phyloP scores from a whole-genome alignment of 1,140 invertebrate species.

The Drosophila ambigua region DNA sequence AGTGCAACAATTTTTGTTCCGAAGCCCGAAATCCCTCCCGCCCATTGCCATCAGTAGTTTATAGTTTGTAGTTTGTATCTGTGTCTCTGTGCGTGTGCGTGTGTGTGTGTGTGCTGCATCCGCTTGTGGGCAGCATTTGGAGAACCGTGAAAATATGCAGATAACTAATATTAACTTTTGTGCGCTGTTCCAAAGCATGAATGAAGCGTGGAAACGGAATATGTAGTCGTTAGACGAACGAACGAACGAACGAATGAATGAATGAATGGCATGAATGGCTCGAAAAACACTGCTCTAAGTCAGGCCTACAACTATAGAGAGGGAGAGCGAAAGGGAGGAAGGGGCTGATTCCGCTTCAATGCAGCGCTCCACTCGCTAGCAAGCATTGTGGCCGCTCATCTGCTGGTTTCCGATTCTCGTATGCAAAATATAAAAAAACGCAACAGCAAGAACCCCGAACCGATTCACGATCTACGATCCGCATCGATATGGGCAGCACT shows the following conservation, averaged over 20 bases:
- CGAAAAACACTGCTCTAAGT: too few species aligned
- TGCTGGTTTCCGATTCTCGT: slow-evolving; percentile 11
- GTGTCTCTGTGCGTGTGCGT: slow-evolving; percentile 21
- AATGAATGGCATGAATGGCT: slow-evolving; percentile 1
- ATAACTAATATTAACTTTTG: slow-evolving; percentile 82
- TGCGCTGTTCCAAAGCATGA: slow-evolving; percentile 68
- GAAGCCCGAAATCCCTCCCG: slow-evolving; percentile 33
- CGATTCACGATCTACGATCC: neutral
- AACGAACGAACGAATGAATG: slow-evolving; percentile 47
- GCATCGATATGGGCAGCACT: slow-evolving; percentile 50
- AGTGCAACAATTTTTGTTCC: slow-evolving; percentile 64
- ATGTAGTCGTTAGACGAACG: slow-evolving; percentile 64
- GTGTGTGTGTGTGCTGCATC: slow-evolving; percentile 49
- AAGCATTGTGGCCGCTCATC: neutral
- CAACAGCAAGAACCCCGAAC: slow-evolving; percentile 21
- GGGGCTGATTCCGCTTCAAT: slow-evolving; percentile 35
- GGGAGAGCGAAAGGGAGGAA: too few species aligned
- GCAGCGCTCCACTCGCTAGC: slow-evolving; percentile 18
- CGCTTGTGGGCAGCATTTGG: slow-evolving; percentile 72
- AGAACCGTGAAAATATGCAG: slow-evolving; percentile 81
- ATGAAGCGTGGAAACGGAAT: slow-evolving; percentile 69
- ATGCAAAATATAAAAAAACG: slow-evolving; percentile 30
- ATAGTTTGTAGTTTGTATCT: slow-evolving; percentile 11
- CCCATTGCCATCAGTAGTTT: slow-evolving; percentile 31
- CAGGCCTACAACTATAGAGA: too few species aligned